Conservation (phyloP, 1,140 invertebrate species). For the Scylla paramamosain region DNA sequence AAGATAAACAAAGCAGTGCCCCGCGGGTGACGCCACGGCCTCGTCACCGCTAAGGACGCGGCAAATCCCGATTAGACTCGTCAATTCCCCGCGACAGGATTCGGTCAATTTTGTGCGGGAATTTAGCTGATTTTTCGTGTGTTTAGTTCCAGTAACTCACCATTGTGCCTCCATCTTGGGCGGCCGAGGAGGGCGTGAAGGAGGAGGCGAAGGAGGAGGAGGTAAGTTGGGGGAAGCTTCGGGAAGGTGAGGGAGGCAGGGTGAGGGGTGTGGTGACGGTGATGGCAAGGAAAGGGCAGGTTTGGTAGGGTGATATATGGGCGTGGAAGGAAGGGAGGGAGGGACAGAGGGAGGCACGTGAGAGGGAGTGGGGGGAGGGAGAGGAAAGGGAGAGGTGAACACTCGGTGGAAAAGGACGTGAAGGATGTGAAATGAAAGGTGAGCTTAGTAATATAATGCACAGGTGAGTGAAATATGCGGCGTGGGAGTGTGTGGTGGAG, state of each 20-base stretch:
- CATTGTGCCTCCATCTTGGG: neutral
- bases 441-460: neutral
- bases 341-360: neutral
- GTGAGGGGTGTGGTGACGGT: neutral
- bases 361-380: neutral
- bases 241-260: neutral
- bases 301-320: neutral
- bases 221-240: neutral
- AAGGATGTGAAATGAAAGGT: neutral
- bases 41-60: constrained; percentile 8
- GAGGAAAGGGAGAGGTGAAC: neutral
- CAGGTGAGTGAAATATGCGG: neutral
- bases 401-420: neutral
- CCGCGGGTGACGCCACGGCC: constrained; percentile 13
- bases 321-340: neutral
- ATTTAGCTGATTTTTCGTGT: neutral
- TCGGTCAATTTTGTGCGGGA: neutral
- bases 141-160: constrained; percentile 22
- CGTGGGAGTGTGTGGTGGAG: neutral
- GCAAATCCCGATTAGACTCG: constrained; percentile 19
- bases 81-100: neutral
- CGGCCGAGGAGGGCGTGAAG: constrained; percentile 32
- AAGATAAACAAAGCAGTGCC: neutral
- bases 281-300: neutral
- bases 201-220: constrained; percentile 25